Base-by-base conservation (phyloP, 2,797 vertebrate genomes). In the Setipinna tenuifilis region DNA sequence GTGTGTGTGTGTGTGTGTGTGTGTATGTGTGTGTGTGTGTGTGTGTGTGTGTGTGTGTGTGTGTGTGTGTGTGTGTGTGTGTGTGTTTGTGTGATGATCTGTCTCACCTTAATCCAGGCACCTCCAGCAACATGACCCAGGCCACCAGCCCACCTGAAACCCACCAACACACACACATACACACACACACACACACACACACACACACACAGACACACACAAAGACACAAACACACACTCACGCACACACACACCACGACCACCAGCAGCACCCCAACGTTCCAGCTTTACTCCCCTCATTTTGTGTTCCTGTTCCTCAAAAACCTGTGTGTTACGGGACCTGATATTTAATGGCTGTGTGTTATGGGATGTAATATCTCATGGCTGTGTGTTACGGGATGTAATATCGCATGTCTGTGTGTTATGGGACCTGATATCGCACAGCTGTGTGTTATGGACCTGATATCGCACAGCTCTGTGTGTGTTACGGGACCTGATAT, bases 1-100 rank as follows among this genome's bases (percentile, higher is more conserved):
- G 25, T 65, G 61, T 65, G 35, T 41, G 35, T 41, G 35, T 41
- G 35, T 2, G 35, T 2, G 35, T 84, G 80, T 9, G n/a, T 78
- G 86, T 41, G 57, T 31, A 11, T n/a, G 68, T 41, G 68, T 75
- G 68, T 75, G 68, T 41, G 31, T 75, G 62, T 68, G 25, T 65
- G 61, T 65, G 35, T 41, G 35, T 41, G 35, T 41, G 35, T 2
- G 35, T 2, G 35, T 84, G 80, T 9, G n/a, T 78, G 86, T 41
- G 57, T 31, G 19, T n/a, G 68, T 41, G 68, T 75, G 68, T 75
- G 68, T 41, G 31, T 75, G 62, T 68, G 25, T 65, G 61, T 65
- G 35, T 41, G 35, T 41, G 35, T 41, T 2, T 2, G 35, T 2
- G 10, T 62, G 21, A 23, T 28, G 11, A 71, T 71, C 23, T 31